Conservation (phyloP, 1,140 invertebrate genomes). For the Zelostemma sp. region DNA sequence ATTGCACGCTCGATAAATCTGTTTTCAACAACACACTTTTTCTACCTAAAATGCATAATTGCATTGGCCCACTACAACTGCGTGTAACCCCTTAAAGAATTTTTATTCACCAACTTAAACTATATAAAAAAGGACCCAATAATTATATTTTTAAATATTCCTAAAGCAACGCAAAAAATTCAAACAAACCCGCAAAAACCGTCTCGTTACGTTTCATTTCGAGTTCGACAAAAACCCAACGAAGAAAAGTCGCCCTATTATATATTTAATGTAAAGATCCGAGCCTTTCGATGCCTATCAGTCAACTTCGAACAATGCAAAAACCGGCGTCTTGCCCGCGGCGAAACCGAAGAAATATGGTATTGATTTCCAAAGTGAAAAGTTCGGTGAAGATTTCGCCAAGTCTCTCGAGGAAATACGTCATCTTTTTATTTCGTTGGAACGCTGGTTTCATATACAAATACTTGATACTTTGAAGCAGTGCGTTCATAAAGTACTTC, state of each 20-base stretch:
- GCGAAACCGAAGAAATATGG: conserved; percentile 15
- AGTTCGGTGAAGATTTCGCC: conserved; percentile 21
- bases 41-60: too few relatives aligned
- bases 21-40: too few relatives aligned
- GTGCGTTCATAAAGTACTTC: conserved; percentile 36
- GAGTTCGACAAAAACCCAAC: too few relatives aligned
- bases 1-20: too few relatives aligned
- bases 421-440: conserved; percentile 38
- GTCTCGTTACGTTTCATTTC: too few relatives aligned
- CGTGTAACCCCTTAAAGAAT: too few relatives aligned
- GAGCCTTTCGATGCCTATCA: not conserved
- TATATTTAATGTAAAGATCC: not conserved
- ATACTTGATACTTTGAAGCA: conserved; percentile 12
- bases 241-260: not conserved
- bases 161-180: too few relatives aligned
- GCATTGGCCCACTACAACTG: too few relatives aligned
- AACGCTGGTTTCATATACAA: conserved; percentile 20
- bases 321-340: conserved; percentile 1
- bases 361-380: conserved; percentile 40
- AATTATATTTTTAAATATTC: too few relatives aligned
- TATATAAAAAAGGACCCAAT: too few relatives aligned
- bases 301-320: not conserved
- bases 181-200: too few relatives aligned
- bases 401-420: conserved; percentile 34
- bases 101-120: too few relatives aligned